Percentiles rank a stretch among this genome's conserved stretches.
phyloP scores from a whole-genome alignment of 2,797 vertebrate species.

The Poliocrania exsul region DNA sequence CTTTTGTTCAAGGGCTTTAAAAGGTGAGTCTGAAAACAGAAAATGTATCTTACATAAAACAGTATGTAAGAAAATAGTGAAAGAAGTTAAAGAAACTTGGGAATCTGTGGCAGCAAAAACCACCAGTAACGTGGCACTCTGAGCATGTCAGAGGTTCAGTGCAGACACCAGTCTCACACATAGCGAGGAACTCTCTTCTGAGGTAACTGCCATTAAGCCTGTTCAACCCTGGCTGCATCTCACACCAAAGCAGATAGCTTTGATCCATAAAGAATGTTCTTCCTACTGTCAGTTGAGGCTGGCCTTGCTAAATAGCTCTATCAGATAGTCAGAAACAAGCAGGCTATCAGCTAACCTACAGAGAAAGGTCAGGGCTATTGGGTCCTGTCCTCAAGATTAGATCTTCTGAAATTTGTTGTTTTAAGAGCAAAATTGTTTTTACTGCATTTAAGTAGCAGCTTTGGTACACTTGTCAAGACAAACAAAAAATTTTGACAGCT shows the following conservation, averaged over 20 bases:
- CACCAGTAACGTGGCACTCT: neutral
- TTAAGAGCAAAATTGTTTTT: neutral
- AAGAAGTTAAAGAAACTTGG: neutral
- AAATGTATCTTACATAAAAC: neutral
- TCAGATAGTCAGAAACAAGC: neutral
- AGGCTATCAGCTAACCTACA: neutral
- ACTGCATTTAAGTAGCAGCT: neutral
- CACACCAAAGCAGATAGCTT: neutral
- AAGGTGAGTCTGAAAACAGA: neutral
- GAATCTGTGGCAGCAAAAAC: neutral
- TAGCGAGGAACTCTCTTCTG: neutral
- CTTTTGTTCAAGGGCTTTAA: neutral
- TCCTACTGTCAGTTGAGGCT: neutral
- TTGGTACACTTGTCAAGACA: neutral
- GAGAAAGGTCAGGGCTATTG: neutral
- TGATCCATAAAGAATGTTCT: neutral
- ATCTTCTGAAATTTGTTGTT: neutral
- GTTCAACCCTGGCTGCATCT: neutral
- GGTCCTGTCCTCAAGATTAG: neutral
- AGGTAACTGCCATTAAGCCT: neutral
- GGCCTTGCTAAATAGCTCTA: neutral
- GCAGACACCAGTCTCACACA: fast-evolving
- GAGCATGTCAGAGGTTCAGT: neutral
- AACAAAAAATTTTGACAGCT: neutral
- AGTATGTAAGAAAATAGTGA: neutral